A percentile compares a stretch with the other conserved stretches of the same genome.
These are phyloP conservation scores for Pachycephus smyrnensis DNA, from an alignment of 2,888 invertebrate species.

Conservation along the genomic window DNA sequence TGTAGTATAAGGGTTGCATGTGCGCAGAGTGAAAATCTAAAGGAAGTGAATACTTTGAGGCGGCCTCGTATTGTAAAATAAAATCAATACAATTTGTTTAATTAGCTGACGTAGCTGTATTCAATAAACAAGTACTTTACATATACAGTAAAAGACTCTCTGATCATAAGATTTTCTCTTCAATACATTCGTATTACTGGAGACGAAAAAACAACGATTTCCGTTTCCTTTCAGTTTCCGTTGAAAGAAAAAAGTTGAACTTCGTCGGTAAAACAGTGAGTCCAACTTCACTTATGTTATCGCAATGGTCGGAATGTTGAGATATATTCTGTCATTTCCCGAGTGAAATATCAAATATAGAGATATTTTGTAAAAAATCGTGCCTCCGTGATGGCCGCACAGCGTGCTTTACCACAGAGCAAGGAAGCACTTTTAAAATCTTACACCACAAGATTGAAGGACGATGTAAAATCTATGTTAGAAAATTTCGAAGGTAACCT, in stretches of 20 bases:
- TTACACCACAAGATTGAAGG: slow-evolving; percentile 93
- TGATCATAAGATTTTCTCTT: not conserved
- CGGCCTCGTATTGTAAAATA: not conserved
- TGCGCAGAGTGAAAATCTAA: not conserved
- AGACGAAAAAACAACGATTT: not conserved
- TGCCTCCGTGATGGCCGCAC: slow-evolving; percentile 42
- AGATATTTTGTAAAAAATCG: not conserved
- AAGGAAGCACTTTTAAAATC: slow-evolving; percentile 96
- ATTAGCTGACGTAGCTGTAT: not conserved
- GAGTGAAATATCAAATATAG: not conserved
- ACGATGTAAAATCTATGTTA: slow-evolving; percentile 96
- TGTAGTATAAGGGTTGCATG: slow-evolving; percentile 14
- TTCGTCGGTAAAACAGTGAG: not conserved
- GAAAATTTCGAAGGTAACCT: slow-evolving; percentile 93
- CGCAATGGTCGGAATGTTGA: not conserved
- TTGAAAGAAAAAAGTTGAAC: not conserved
- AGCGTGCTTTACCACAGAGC: slow-evolving; percentile 85
- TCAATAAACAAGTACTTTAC: not conserved
- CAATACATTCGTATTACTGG: not conserved
- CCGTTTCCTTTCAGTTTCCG: not conserved
- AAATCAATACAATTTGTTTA: not conserved
- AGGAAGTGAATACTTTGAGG: not conserved
- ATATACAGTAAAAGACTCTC: not conserved
- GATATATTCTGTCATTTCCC: not conserved
- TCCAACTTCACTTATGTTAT: not conserved